A percentile compares a stretch with the other conserved stretches of the same genome.
phyloP scores from a whole-genome alignment of 2,888 invertebrate species.

The Lamproptera curius region DNA sequence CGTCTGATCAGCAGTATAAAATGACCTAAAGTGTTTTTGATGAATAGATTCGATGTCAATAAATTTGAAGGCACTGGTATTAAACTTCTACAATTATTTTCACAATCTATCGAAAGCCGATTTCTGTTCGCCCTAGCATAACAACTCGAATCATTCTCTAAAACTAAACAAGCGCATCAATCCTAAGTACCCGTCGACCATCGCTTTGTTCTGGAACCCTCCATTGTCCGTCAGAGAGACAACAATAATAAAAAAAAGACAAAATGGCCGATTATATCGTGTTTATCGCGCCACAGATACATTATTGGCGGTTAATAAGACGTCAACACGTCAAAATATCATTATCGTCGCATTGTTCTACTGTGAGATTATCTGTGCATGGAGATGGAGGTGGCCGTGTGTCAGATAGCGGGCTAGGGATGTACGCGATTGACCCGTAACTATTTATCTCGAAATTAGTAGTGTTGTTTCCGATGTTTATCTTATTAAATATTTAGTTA shows the following conservation, averaged over 20 bases:
- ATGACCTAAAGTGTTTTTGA: too few relatives aligned
- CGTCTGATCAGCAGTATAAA: too few relatives aligned
- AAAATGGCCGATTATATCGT: conserved; percentile 25
- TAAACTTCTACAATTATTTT: too few relatives aligned
- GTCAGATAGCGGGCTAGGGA: conserved; percentile 18
- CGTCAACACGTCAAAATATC: conserved; percentile 54
- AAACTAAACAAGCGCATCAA: background rate
- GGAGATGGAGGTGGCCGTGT: conserved; percentile 19
- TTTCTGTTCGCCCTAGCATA: too few relatives aligned
- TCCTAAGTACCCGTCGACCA: background rate
- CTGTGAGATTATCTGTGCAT: conserved; percentile 30
- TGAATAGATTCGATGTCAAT: too few relatives aligned
- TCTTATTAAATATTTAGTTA: too few relatives aligned
- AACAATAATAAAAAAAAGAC: conserved; percentile 20
- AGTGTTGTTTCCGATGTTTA: too few relatives aligned
- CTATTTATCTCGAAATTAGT: too few relatives aligned
- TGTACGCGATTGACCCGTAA: background rate
- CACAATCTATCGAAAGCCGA: too few relatives aligned
- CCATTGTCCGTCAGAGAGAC: conserved; percentile 7
- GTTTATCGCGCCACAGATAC: conserved; percentile 24
- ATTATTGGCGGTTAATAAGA: conserved; percentile 43
- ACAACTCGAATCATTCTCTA: too few relatives aligned
- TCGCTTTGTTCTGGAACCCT: conserved; percentile 3
- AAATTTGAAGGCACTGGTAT: too few relatives aligned
- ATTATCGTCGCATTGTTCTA: conserved; percentile 43